Percentiles rank a stretch among this genome's conserved stretches.
Evolutionary conservation across 2,888 invertebrate genomes (phyloP).

Genomic region (Troides oblongomaculatus): DNA sequence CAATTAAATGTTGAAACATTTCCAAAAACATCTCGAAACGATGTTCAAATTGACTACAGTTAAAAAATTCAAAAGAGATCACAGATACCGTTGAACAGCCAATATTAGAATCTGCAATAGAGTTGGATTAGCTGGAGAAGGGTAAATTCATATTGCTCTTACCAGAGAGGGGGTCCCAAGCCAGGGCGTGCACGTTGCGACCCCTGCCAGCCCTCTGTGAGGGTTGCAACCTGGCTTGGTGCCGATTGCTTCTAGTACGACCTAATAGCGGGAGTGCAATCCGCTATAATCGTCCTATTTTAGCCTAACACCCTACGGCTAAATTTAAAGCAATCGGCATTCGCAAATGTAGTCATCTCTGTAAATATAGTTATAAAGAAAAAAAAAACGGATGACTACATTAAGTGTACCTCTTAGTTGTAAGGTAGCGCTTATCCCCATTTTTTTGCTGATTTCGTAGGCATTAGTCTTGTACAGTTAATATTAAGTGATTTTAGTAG

Average conservation of each 20-base stretch:
- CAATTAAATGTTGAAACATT: not conserved
- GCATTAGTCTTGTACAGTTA: not conserved
- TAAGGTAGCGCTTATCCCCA: not conserved
- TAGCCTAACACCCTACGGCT: not conserved
- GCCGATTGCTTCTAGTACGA: not conserved
- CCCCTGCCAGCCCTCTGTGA: slow-evolving; percentile 3
- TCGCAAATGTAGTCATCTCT: not conserved
- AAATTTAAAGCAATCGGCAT: not conserved
- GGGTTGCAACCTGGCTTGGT: slow-evolving; percentile 13
- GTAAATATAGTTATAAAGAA: not conserved
- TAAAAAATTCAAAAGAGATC: too few species aligned
- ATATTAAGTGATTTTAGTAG: not conserved
- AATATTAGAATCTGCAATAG: not conserved
- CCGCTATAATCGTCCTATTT: not conserved
- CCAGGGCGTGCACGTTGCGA: slow-evolving; percentile 17
- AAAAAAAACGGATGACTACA: not conserved
- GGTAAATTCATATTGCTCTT: slow-evolving; percentile 3
- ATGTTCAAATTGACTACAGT: too few species aligned
- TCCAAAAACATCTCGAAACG: not conserved
- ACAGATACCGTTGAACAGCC: not conserved
- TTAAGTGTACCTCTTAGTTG: not conserved
- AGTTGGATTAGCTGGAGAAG: not conserved
- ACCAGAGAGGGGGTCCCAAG: slow-evolving; percentile 5
- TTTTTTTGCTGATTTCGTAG: not conserved
- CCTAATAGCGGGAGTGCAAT: not conserved